These are phyloP conservation scores for Plecotus auritus DNA, from an alignment of 2,113 vertebrate species.

Conservation along the genomic window DNA sequence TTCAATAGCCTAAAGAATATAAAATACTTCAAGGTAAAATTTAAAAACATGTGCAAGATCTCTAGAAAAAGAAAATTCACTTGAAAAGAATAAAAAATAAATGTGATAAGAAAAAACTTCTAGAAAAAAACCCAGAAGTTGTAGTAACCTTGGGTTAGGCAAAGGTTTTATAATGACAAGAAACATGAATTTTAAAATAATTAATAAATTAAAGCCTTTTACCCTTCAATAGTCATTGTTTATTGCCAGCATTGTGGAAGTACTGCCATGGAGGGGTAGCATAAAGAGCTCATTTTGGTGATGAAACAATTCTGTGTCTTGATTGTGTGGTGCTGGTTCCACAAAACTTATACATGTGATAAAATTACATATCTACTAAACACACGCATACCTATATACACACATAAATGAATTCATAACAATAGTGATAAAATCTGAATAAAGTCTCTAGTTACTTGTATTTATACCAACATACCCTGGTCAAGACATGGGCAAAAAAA, in stretches of 20 bases:
- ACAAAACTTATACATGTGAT: background rate
- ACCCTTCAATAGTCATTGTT: background rate
- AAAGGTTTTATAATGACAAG: background rate
- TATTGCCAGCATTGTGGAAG: background rate
- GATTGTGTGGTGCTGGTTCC: background rate
- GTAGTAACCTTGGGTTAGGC: background rate
- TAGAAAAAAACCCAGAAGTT: background rate
- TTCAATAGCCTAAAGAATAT: background rate
- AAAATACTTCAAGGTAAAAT: background rate
- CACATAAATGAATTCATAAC: background rate
- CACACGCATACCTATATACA: background rate
- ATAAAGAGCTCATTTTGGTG: background rate
- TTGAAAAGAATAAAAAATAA: background rate
- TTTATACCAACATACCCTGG: background rate
- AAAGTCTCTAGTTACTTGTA: background rate
- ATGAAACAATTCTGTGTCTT: background rate
- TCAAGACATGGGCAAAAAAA: background rate
- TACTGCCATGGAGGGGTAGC: background rate
- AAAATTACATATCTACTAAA: background rate
- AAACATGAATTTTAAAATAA: background rate
- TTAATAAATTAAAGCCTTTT: background rate
- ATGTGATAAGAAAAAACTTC: too few species aligned
- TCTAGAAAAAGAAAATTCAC: background rate
- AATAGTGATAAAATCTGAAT: background rate
- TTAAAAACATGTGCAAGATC: background rate